Conservation (phyloP, 2,888 invertebrate genomes). For the Caenorhabditis wallacei region DNA sequence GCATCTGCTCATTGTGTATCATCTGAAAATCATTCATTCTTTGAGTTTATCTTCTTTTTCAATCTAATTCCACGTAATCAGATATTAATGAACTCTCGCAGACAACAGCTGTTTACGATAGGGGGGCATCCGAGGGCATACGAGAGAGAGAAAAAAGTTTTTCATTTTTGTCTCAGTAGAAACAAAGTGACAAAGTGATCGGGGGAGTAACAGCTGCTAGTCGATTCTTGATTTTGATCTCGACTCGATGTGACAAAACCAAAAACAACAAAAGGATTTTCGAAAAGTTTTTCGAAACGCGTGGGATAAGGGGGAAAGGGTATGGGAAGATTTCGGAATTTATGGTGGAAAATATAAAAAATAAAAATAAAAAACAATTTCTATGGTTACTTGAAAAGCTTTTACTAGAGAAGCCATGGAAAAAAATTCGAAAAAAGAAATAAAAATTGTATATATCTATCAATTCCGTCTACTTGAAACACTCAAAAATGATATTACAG, state of each 20-base stretch:
- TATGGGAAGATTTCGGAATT: neutral
- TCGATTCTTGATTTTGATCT: constrained; percentile 25
- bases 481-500: constrained; percentile 12
- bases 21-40: constrained; percentile 42
- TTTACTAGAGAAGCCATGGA: neutral
- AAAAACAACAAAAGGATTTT: constrained; percentile 3
- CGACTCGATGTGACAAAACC: constrained; percentile 1
- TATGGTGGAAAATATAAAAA: too few species aligned
- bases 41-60: neutral
- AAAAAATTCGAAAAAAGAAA: neutral
- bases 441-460: neutral
- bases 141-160: neutral
- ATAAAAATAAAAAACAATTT: neutral
- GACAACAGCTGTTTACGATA: constrained; percentile 13
- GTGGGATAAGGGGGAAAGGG: constrained; percentile 2
- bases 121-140: constrained; percentile 6
- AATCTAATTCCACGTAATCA: neutral
- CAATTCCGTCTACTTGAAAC: too few species aligned
- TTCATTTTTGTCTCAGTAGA: constrained; percentile 10
- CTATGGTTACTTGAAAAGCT: neutral
- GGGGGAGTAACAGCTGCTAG: constrained; percentile 59
- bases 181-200: constrained; percentile 37
- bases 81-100: constrained; percentile 10
- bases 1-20: constrained; percentile 43
- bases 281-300: constrained; percentile 7